Conservation (phyloP, 2,797 vertebrate genomes). For the Pitangus sulphuratus region DNA sequence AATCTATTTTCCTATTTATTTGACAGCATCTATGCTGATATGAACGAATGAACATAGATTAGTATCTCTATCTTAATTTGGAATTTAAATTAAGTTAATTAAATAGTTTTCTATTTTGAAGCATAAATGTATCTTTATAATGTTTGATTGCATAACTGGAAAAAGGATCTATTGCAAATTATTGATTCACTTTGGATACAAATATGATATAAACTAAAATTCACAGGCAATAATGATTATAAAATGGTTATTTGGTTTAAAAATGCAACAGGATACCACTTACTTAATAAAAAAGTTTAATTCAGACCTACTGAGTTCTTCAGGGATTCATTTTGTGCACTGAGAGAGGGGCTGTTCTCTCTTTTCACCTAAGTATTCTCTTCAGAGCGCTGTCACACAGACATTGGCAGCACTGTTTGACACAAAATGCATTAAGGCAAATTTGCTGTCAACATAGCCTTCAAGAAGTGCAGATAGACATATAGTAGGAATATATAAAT, state of each 20-base stretch:
- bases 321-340: neutral
- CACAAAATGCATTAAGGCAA: neutral
- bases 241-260: neutral
- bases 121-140: neutral
- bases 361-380: neutral
- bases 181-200: neutral
- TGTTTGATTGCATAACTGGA: neutral
- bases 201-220: neutral
- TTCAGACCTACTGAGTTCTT: neutral
- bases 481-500: neutral
- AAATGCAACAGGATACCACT: neutral
- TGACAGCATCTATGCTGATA: neutral
- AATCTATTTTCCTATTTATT: neutral
- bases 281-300: neutral
- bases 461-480: neutral
- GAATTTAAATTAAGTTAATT: neutral
- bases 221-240: neutral
- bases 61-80: neutral
- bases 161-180: neutral
- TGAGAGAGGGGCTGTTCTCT: neutral
- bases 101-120: slow-evolving; percentile 23
- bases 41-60: neutral
- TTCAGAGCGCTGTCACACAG: neutral
- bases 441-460: neutral
- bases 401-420: neutral